Evolutionary conservation across 2,888 invertebrate genomes (phyloP).

Genomic region (Drosophila greeni): DNA sequence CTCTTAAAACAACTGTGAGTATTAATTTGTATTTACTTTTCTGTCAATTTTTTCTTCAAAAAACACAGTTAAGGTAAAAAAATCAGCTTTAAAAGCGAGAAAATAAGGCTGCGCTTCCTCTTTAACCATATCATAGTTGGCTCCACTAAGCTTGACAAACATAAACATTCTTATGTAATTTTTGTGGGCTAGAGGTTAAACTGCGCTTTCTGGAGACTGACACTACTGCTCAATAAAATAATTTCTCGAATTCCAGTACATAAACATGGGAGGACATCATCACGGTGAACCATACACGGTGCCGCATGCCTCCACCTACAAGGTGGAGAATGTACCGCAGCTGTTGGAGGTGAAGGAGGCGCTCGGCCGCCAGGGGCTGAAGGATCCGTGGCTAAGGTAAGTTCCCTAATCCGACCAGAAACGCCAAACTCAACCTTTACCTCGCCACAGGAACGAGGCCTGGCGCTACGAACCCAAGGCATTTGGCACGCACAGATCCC

Average conservation of each 20-base stretch:
- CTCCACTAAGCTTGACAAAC: not conserved
- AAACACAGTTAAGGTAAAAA: not conserved
- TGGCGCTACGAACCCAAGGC: constrained; percentile 86
- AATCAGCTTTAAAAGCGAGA: not conserved
- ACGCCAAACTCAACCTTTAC: not conserved
- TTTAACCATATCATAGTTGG: not conserved
- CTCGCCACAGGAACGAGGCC: constrained; percentile 85
- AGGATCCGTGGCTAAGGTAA: constrained; percentile 92
- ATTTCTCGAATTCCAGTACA: constrained; percentile 27
- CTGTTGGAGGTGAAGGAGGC: constrained; percentile 83
- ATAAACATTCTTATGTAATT: constrained; percentile 60
- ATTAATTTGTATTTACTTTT: not conserved
- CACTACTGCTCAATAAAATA: not conserved
- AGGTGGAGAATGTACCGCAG: constrained; percentile 84
- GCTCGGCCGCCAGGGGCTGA: constrained; percentile 85
- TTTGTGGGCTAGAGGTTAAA: constrained; percentile 36
- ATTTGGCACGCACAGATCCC: constrained; percentile 80
- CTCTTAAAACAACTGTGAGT: constrained; percentile 32
- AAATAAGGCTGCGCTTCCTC: not conserved
- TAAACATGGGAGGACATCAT: constrained; percentile 81
- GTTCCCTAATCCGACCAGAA: not conserved
- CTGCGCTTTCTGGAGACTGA: constrained; percentile 2
- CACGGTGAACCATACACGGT: constrained; percentile 82
- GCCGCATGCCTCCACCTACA: constrained; percentile 86
- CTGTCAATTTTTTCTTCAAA: not conserved